These are phyloP conservation scores for Eurosta solidaginis DNA, from an alignment of 1,140 invertebrate species.

Conservation along the genomic window DNA sequence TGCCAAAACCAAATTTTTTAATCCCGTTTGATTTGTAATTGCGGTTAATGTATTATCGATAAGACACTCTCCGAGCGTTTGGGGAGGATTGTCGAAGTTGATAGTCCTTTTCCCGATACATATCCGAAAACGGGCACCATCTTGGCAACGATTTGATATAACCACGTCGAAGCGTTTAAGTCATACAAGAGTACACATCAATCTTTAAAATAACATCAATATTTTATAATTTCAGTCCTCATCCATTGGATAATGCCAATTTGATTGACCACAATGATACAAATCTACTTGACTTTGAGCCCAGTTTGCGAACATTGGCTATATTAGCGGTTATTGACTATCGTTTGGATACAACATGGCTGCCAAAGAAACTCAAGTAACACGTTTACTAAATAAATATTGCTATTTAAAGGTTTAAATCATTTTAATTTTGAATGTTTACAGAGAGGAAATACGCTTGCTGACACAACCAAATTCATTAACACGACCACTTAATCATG, in stretches of 20 bases:
- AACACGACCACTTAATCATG: slow-evolving; percentile 54
- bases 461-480: slow-evolving; percentile 62
- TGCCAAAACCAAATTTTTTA: no score
- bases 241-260: slow-evolving; percentile 33
- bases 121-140: no score
- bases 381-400: not conserved
- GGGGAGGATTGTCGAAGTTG: no score
- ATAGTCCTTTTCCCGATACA: no score
- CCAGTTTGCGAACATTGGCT: slow-evolving; percentile 71
- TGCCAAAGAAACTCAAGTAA: slow-evolving; percentile 69
- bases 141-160: no score
- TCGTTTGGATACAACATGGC: slow-evolving; percentile 65
- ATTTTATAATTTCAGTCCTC: slow-evolving; percentile 2
- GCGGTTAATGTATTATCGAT: no score
- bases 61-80: no score
- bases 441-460: slow-evolving; percentile 61
- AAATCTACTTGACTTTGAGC: slow-evolving; percentile 75
- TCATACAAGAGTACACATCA: not conserved
- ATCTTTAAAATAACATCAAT: not conserved
- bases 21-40: no score
- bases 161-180: no score
- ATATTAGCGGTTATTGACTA: slow-evolving; percentile 68
- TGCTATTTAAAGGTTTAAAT: slow-evolving; percentile 20
- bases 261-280: slow-evolving; percentile 79
- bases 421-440: slow-evolving; percentile 34